Percentiles rank a stretch among this genome's conserved stretches.
These are phyloP conservation scores for Ptilorrhoa leucosticta DNA, from an alignment of 2,113 vertebrate genomes.

Conservation along the genomic window DNA sequence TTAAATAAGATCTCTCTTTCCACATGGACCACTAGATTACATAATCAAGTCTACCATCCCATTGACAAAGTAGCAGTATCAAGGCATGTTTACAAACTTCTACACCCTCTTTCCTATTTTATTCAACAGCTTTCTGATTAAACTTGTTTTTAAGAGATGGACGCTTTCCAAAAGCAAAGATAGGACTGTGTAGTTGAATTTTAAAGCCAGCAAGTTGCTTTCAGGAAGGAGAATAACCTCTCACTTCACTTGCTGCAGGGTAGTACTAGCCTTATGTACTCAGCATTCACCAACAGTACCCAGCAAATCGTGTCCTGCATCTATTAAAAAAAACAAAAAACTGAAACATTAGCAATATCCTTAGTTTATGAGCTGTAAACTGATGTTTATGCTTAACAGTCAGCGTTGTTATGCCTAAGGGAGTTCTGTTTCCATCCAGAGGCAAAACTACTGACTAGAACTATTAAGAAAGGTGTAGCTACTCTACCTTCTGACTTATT, in stretches of 20 bases:
- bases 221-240: neutral
- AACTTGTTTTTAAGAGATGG: neutral
- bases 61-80: neutral
- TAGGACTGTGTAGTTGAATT: neutral
- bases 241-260: neutral
- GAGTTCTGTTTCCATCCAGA: neutral
- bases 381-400: neutral
- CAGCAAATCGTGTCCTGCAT: neutral
- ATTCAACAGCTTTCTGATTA: neutral
- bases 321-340: neutral
- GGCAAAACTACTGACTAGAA: neutral
- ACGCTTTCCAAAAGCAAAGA: neutral
- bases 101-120: neutral
- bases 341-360: neutral
- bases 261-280: neutral
- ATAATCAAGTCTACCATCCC: neutral
- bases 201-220: neutral
- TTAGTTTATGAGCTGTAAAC: neutral
- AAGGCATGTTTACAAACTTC: neutral
- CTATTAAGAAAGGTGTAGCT: neutral
- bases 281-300: neutral
- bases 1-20: neutral
- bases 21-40: rapidly evolving
- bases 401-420: neutral
- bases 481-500: neutral